Base-by-base conservation (phyloP, 2,113 vertebrate species). In the Probosciger aterrimus region DNA sequence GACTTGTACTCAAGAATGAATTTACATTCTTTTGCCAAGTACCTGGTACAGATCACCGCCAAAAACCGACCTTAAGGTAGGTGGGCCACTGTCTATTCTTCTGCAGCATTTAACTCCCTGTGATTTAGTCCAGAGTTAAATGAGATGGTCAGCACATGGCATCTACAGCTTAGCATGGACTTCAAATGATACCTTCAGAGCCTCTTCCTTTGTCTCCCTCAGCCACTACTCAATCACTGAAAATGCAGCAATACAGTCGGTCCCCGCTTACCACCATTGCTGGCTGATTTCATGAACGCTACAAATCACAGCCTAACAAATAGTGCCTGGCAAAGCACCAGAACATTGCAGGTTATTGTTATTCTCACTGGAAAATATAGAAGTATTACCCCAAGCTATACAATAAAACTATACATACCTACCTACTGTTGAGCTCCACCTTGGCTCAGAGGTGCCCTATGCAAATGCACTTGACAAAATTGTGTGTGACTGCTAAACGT, bases 221-320 rank as follows among this genome's bases (percentile, higher is more conserved):
- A 52, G 31, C 11, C 49, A 53, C 33, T 44, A n/a, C 3, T 22
- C 0, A 0, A 15, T 16, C 0, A 0, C 30, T 84, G 43, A 77
- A 59, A 74, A 67, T 0, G 0, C 64, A 74, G 44, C 25, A 67
- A 59, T 13, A 37, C 4, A 44, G 33, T 10, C 64, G 31, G 64
- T 18, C 53, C n/a, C 9, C 2, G 9, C 0, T 1, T 4, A 43
- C 14, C 28, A 35, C 31, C 57, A 62, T 14, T 44, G 19, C 47
- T 33, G 31, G 28, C 14, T n/a, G 20, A n/a, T 28, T 52, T 69
- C 18, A 57, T 0, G 4, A 50, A 55, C 4, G 9, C 44, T 30
- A 80, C 62, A 84, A 73, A 43, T 28, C 55, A 64, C 17, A 70
- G 73, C 11, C 76, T 46, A 81, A 55, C 1, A 4, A 47, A 47